A percentile compares a stretch with the other conserved stretches of the same genome.
Evolutionary conservation across 2,113 vertebrate species (phyloP).

Genomic region (Megaceryle torquata): DNA sequence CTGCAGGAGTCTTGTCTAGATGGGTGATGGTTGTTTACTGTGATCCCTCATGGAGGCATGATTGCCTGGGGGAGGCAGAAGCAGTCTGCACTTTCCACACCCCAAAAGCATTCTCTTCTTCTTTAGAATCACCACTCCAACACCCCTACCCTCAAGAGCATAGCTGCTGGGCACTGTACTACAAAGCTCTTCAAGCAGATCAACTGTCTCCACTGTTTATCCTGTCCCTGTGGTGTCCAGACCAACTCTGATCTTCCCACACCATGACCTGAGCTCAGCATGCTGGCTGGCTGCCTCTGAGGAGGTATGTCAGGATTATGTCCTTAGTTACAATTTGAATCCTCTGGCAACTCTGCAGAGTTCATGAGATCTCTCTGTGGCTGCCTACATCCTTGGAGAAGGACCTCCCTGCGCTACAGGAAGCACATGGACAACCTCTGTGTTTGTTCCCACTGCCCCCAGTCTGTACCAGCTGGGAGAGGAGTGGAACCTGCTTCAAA

Average conservation of each 20-base stretch:
- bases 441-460: neutral
- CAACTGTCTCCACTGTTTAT: neutral
- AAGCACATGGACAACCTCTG: neutral
- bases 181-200: neutral
- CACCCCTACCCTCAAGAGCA: neutral
- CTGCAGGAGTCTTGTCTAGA: neutral
- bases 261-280: neutral
- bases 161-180: neutral
- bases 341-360: neutral
- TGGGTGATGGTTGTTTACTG: neutral
- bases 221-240: neutral
- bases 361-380: neutral
- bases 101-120: neutral
- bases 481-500: neutral
- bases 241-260: neutral
- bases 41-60: neutral
- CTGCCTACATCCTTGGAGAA: neutral
- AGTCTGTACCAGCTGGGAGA: neutral
- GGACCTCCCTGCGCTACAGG: neutral
- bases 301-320: neutral
- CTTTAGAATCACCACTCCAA: conserved; percentile 7
- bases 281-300: neutral
- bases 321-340: neutral
- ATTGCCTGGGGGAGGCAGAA: neutral
- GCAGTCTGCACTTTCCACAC: neutral